Evolutionary conservation across 2,113 vertebrate species (phyloP), one percentile per base, ranked within the genome.

Genomic region (Anhinga rufa): DNA sequence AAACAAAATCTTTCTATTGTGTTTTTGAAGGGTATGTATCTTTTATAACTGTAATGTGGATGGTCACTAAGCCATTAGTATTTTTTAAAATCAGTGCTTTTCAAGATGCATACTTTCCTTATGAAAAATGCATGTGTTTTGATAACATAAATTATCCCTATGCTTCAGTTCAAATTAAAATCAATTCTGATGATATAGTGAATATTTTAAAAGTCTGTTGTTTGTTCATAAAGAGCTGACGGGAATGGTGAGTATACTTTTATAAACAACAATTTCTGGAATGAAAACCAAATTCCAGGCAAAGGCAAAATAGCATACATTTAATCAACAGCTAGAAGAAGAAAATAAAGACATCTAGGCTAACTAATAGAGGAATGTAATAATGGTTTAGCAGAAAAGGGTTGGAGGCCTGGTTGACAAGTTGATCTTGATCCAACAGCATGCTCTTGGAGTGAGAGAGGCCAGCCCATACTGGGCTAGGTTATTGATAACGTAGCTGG

Each of bases 71-170:
- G 68, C 36, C 64, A 18, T 29, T 40, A 48, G 66, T n/a, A 36
- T 54, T 54, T 61, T 69, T n/a, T 32, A 13, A 74, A 77, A 65
- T 40, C 34, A 5, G 4, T 65, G 32, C 22, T 88, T 80, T 64
- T 74, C 55, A 40, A 69, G 71, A 36, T 55, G 71, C 61, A 5
- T 36, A 2, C 51, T 93, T 82, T 17, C 46, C 71, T 88, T 55
- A 82, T 91, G 91, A 65, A 94, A 90, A 75, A 94, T 88, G 75
- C 29, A 83, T 78, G 34, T 78, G 76, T 75, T 91, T 70, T 69
- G 55, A 44, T 82, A 74, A 72, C 46, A 74, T 46, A 75, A 91
- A 91, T 88, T 46, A 66, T 75, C 84, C 55, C 24, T 8, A 7
- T 42, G 51, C 51, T 93, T 88, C 66, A 65, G 75, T 55, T 93